Evolutionary conservation across 2,888 invertebrate genomes (phyloP).

Genomic region (Brenthis daphne): DNA sequence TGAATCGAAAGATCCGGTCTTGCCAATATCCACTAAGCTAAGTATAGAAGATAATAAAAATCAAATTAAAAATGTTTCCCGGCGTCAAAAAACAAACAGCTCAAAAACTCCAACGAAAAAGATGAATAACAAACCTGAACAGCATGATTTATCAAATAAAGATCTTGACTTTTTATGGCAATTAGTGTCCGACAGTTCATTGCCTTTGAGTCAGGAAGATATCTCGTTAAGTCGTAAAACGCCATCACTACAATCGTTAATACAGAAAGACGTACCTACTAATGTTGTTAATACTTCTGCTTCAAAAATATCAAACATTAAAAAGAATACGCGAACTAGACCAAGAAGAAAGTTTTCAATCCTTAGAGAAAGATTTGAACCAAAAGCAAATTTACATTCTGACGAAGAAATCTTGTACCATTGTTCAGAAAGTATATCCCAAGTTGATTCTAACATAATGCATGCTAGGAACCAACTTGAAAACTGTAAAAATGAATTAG

Average conservation of each 20-base stretch:
- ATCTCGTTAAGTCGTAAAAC: constrained; percentile 64
- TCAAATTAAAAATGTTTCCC: constrained; percentile 55
- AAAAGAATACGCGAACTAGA: constrained; percentile 66
- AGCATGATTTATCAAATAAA: constrained; percentile 67
- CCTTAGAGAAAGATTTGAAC: constrained; percentile 82
- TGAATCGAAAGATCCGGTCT: constrained; percentile 53
- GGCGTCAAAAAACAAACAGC: constrained; percentile 54
- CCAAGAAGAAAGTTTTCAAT: constrained; percentile 83
- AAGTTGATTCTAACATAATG: constrained; percentile 54
- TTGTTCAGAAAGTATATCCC: constrained; percentile 60
- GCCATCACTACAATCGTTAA: constrained; percentile 72
- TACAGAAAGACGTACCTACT: constrained; percentile 64
- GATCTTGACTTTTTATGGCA: constrained; percentile 75
- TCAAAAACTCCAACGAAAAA: constrained; percentile 58
- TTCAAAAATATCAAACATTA: constrained; percentile 65
- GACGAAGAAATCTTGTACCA: constrained; percentile 75
- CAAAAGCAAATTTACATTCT: constrained; percentile 66
- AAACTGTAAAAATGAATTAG: constrained; percentile 40
- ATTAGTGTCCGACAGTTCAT: constrained; percentile 68
- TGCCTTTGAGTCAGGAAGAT: constrained; percentile 58
- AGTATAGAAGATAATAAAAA: constrained; percentile 46
- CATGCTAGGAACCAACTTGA: constrained; percentile 57
- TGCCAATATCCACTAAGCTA: constrained; percentile 45
- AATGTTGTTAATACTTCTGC: constrained; percentile 49
- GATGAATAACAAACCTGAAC: constrained; percentile 56